These are phyloP conservation scores for Rhopalosiphum maidis DNA, from an alignment of 1,140 invertebrate species.

Conservation along the genomic window DNA sequence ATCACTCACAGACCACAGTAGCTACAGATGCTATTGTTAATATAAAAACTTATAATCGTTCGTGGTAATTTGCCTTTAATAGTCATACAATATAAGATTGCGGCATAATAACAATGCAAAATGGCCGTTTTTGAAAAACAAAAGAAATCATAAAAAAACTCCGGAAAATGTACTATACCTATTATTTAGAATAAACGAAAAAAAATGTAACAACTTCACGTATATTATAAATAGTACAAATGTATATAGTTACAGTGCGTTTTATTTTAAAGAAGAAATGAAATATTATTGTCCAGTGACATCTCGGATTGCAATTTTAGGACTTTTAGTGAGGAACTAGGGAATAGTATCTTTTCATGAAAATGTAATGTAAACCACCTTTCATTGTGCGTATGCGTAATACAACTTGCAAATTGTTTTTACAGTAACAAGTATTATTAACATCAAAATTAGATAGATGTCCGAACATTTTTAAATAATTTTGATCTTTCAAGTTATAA, in stretches of 20 bases:
- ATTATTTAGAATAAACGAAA: not conserved
- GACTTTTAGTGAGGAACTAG: too few relatives aligned
- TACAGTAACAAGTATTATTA: not conserved
- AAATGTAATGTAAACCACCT: not conserved
- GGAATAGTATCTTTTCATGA: too few relatives aligned
- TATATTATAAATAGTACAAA: not conserved
- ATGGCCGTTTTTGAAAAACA: not conserved
- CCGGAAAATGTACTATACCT: not conserved
- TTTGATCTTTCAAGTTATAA: not conserved
- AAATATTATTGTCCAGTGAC: too few relatives aligned
- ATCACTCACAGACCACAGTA: not conserved
- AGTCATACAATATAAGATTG: not conserved
- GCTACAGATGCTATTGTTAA: not conserved
- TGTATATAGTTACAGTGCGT: not conserved
- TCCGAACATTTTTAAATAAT: not conserved
- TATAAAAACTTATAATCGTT: not conserved
- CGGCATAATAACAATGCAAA: not conserved
- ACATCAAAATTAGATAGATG: too few relatives aligned
- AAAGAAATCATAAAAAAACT: not conserved
- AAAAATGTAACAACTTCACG: not conserved
- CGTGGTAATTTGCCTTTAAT: not conserved
- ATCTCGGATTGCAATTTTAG: too few relatives aligned
- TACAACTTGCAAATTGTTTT: not conserved
- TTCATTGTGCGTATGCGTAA: not conserved
- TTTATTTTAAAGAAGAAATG: too few relatives aligned